A percentile compares a stretch with the other conserved stretches of the same genome.
These are phyloP conservation scores for Drosophila subobscura DNA, from an alignment of 1,140 invertebrate species.

Conservation along the genomic window DNA sequence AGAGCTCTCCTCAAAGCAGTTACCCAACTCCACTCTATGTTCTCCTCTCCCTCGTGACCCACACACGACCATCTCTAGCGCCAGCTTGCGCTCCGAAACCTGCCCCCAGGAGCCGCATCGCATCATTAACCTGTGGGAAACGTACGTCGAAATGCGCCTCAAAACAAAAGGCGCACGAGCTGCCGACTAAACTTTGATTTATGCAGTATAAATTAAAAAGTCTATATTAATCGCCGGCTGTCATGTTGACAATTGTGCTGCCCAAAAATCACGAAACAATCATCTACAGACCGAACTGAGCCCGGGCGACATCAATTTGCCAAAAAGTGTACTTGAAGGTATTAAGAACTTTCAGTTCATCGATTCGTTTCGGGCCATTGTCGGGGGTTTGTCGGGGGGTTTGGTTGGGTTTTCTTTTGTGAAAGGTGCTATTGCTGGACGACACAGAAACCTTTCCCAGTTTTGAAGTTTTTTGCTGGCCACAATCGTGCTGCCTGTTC, in stretches of 20 bases:
- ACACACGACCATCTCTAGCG: conserved; percentile 12
- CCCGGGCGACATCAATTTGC: conserved; percentile 48
- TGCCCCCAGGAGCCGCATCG: conserved; percentile 43
- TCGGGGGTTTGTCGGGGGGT: conserved; percentile 19
- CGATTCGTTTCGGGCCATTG: conserved; percentile 26
- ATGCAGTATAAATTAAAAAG: conserved; percentile 67
- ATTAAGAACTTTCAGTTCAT: conserved; percentile 50
- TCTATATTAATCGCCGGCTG: conserved; percentile 71
- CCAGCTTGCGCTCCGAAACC: conserved; percentile 5
- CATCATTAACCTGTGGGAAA: conserved; percentile 54
- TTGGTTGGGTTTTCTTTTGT: conserved; percentile 39
- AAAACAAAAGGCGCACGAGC: conserved; percentile 24
- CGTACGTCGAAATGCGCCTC: conserved; percentile 14
- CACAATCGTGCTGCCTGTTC: conserved; percentile 51
- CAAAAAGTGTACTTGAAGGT: conserved; percentile 35
- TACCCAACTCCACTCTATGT: neutral
- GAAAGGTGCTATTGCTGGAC: conserved; percentile 57
- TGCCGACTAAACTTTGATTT: conserved; percentile 49
- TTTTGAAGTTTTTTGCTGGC: conserved; percentile 5
- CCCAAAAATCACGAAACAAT: conserved; percentile 50
- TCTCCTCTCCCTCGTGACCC: neutral
- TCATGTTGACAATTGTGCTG: conserved; percentile 73
- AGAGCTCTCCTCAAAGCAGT: neutral
- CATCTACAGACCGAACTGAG: conserved; percentile 1
- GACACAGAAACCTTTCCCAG: conserved; percentile 52